phyloP scores from a whole-genome alignment of 2,888 invertebrate genomes.

The Oxystoma pomonae region DNA sequence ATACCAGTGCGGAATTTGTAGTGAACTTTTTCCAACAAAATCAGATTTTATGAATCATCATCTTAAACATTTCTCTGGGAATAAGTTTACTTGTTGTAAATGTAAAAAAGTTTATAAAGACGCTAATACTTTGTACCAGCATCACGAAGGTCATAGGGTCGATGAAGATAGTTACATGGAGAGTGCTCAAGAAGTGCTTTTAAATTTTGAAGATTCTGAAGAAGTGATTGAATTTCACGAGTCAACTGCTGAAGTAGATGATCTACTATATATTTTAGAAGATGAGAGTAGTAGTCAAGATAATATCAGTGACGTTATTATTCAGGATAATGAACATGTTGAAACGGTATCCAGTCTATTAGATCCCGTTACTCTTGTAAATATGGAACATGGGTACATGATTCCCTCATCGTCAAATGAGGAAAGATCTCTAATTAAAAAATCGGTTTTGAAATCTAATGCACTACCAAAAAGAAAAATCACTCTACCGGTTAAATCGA shows the following conservation, averaged over 20 bases:
- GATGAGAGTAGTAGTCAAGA: constrained; percentile 33
- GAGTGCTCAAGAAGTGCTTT: constrained; percentile 29
- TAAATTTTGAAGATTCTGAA: constrained; percentile 34
- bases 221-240: constrained; percentile 35
- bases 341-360: constrained; percentile 12
- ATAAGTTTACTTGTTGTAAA: constrained; percentile 41
- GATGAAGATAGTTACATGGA: constrained; percentile 24
- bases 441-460: constrained; percentile 11
- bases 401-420: constrained; percentile 29
- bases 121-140: constrained; percentile 39
- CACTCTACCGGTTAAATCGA: constrained; percentile 17
- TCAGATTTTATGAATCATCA: constrained; percentile 40
- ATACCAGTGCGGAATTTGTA: constrained; percentile 44
- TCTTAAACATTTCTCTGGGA: constrained; percentile 34
- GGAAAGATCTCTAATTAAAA: constrained; percentile 6
- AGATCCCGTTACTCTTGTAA: constrained; percentile 35
- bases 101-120: constrained; percentile 38
- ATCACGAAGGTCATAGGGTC: constrained; percentile 40
- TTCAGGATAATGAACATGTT: constrained; percentile 36
- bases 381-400: constrained; percentile 45
- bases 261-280: constrained; percentile 43
- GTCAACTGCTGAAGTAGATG: constrained; percentile 28
- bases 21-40: constrained; percentile 38
- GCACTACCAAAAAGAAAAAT: constrained; percentile 22
- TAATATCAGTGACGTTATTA: constrained; percentile 40